Conservation (phyloP, 2,797 vertebrate genomes). For the Betta splendens region DNA sequence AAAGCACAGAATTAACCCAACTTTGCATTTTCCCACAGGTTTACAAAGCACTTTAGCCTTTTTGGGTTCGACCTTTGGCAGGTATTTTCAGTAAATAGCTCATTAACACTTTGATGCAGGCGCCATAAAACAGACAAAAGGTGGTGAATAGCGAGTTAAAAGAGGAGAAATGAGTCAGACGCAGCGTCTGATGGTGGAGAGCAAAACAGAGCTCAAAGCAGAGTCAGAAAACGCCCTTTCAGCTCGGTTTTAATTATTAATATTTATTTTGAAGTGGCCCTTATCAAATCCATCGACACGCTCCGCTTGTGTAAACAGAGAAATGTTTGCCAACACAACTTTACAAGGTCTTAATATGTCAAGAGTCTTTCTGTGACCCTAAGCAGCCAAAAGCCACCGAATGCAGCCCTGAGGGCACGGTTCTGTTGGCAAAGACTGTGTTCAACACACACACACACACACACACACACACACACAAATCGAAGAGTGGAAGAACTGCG, state of each 20-base stretch:
- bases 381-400: background rate
- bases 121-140: background rate
- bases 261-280: background rate
- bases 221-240: too few relatives aligned
- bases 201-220: background rate
- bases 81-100: conserved; percentile 1
- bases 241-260: too few relatives aligned
- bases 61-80: conserved; percentile 1
- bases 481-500: too few relatives aligned
- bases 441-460: background rate
- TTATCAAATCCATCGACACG: too few relatives aligned
- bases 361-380: background rate
- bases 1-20: background rate
- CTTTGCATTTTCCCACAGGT: background rate
- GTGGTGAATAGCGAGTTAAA: background rate
- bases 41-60: conserved; percentile 4
- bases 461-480: background rate
- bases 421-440: background rate
- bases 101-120: background rate
- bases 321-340: background rate
- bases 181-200: background rate
- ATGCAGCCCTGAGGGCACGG: background rate
- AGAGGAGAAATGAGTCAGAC: background rate
- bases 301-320: background rate
- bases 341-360: background rate